phyloP scores from a whole-genome alignment of 2,797 vertebrate species.

The Ctenochaetus hawaiiensis region DNA sequence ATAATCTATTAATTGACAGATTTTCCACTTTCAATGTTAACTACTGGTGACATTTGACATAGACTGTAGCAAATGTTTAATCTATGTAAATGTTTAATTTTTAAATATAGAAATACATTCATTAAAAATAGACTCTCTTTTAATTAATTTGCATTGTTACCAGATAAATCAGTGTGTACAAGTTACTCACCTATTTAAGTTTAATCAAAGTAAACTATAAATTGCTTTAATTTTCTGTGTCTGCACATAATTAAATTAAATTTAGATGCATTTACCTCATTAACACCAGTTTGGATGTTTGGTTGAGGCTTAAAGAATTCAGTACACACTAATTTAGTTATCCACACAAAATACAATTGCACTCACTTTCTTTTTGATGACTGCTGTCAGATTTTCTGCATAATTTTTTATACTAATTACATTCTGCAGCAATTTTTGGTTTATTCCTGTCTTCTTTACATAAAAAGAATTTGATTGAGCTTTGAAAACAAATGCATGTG shows the following conservation, averaged over 20 bases:
- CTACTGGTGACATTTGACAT: too few species aligned
- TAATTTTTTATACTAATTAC: not conserved
- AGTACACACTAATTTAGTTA: not conserved
- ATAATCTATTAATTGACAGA: too few species aligned
- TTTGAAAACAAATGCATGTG: constrained; percentile 26
- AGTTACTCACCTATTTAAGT: not conserved
- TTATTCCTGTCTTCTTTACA: constrained; percentile 7
- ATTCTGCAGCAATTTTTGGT: not conserved
- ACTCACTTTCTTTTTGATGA: not conserved
- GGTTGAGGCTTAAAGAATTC: not conserved
- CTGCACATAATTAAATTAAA: not conserved
- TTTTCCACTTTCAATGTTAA: too few species aligned
- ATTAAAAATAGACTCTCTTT: not conserved
- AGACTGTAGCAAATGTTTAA: not conserved
- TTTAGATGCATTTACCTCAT: not conserved
- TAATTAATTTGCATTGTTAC: not conserved
- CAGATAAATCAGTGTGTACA: not conserved
- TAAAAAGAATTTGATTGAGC: constrained; percentile 21
- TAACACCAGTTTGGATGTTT: constrained; percentile 8
- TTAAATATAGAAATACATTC: not conserved
- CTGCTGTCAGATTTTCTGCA: not conserved
- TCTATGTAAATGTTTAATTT: not conserved
- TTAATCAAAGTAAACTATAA: constrained; percentile 8
- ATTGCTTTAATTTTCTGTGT: not conserved
- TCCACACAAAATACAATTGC: not conserved